Evolutionary conservation across 1,140 invertebrate species (phyloP).

Genomic region (Drosophila melanica): DNA sequence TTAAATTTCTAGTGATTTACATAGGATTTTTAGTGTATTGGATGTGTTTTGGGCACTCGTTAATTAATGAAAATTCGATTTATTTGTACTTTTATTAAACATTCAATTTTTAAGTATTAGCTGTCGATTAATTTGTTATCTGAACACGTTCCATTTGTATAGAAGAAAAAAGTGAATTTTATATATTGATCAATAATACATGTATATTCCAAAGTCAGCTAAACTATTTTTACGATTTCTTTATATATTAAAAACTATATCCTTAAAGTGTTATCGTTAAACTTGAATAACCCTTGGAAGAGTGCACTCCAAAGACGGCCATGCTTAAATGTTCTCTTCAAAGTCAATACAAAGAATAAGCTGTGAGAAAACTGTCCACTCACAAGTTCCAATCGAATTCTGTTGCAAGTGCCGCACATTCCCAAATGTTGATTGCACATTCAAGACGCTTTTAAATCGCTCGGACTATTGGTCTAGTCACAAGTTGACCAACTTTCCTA

Average conservation of each 20-base stretch:
- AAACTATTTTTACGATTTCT: no score
- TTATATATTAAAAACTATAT: no score
- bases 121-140: no score
- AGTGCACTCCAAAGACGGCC: background rate
- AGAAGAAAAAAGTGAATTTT: no score
- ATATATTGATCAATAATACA: no score
- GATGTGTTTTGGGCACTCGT: no score
- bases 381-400: slow-evolving; percentile 1
- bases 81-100: no score
- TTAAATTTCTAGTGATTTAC: background rate
- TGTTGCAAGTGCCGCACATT: slow-evolving; percentile 8
- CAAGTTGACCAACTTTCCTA: slow-evolving; percentile 34
- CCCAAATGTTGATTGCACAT: slow-evolving; percentile 10
- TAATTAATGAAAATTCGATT: no score
- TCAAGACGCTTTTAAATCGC: background rate
- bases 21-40: background rate
- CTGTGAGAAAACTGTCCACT: background rate
- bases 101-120: no score
- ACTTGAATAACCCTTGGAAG: background rate
- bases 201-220: no score
- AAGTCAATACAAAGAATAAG: background rate
- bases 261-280: background rate
- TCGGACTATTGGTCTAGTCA: slow-evolving; percentile 4
- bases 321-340: background rate
- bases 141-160: no score